Conservation (phyloP, 2,797 vertebrate genomes). For the Chromobotia macracanthus region DNA sequence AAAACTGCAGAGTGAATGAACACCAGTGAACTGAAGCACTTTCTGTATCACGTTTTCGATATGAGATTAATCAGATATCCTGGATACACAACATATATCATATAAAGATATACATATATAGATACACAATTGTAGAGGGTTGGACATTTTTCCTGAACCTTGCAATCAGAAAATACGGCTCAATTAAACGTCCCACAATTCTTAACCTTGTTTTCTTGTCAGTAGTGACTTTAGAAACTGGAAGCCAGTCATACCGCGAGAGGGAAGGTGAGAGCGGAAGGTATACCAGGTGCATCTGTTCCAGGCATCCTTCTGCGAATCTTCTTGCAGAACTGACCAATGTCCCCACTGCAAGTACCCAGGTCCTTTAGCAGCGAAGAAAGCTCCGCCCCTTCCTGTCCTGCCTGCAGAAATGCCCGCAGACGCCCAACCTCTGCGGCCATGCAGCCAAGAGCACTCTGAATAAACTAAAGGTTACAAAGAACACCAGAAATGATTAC, state of each 20-base stretch:
- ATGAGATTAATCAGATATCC: too few species aligned
- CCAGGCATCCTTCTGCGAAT: conserved; percentile 95
- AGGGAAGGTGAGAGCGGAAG: conserved; percentile 43
- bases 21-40: too few species aligned
- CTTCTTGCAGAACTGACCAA: conserved; percentile 98
- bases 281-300: conserved; percentile 89
- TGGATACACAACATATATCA: too few species aligned
- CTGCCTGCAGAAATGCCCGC: conserved; percentile 85
- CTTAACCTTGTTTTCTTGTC: too few species aligned
- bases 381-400: conserved; percentile 88
- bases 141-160: too few species aligned
- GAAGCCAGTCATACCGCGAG: conserved; percentile 22
- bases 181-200: too few species aligned
- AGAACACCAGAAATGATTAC: background rate
- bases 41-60: too few species aligned
- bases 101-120: too few species aligned
- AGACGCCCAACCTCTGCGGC: conserved; percentile 90
- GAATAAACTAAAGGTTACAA: conserved; percentile 83
- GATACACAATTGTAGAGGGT: too few species aligned
- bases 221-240: too few species aligned
- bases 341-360: conserved; percentile 93
- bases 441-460: conserved; percentile 97
- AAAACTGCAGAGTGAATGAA: too few species aligned
- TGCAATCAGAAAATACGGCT: too few species aligned
- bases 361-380: conserved; percentile 90